Evolutionary conservation across 92 coral and sea anemone species (phyloP).

Genomic region (Actinernus sp.): DNA sequence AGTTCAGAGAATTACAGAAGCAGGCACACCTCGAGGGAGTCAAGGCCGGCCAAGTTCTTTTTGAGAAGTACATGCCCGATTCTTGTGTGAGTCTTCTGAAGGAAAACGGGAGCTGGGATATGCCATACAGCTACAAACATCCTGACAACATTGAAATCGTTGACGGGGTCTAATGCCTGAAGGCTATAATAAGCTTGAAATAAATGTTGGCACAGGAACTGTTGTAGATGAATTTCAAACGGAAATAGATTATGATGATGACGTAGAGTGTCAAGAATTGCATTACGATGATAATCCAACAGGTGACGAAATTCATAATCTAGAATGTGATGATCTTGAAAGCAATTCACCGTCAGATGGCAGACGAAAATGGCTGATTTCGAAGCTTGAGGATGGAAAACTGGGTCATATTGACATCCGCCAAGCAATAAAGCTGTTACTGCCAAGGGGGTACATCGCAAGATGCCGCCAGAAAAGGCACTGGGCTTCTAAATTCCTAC

Average conservation of each 20-base stretch:
- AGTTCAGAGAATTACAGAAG: constrained; percentile 37
- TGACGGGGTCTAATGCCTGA: not conserved
- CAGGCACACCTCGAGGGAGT: constrained; percentile 44
- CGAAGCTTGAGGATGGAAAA: constrained; percentile 7
- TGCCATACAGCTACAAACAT: constrained; percentile 26
- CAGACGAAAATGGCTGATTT: constrained; percentile 18
- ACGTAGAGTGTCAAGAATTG: not conserved
- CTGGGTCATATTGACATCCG: constrained; percentile 14
- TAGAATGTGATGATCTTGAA: too few species aligned
- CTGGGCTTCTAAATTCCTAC: constrained; percentile 61
- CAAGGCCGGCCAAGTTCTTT: constrained; percentile 41
- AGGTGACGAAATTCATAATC: too few species aligned
- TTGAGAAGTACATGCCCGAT: constrained; percentile 45
- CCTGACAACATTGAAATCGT: constrained; percentile 24
- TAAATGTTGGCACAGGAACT: not conserved
- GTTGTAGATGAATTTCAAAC: not conserved
- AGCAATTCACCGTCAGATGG: too few species aligned
- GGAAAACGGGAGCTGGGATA: constrained; percentile 16
- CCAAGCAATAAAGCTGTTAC: constrained; percentile 34
- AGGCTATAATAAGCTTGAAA: not conserved
- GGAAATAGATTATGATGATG: not conserved
- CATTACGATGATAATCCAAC: not conserved
- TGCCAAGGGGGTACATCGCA: constrained; percentile 36
- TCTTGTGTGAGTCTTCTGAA: constrained; percentile 35
- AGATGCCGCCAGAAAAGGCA: constrained; percentile 53